These are phyloP conservation scores for Megalops cyprinoides DNA, from an alignment of 2,797 vertebrate species.

Conservation along the genomic window DNA sequence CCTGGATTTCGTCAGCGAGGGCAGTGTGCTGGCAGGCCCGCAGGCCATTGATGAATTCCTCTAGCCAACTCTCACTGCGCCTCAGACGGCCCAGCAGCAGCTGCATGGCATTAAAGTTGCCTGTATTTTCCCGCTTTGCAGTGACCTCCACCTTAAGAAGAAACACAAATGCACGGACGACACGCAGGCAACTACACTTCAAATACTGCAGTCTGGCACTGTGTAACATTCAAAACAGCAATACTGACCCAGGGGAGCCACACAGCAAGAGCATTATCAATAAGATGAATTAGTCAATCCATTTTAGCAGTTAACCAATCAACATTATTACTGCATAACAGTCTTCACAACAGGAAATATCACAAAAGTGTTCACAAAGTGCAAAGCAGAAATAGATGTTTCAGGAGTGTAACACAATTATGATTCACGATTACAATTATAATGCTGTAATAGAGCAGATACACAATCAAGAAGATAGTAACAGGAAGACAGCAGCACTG, in stretches of 20 bases:
- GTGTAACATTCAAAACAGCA: too few relatives aligned
- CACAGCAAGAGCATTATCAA: too few relatives aligned
- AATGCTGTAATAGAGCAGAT: too few relatives aligned
- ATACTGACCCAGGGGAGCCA: not conserved
- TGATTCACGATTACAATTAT: too few relatives aligned
- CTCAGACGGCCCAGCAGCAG: slow-evolving; percentile 71
- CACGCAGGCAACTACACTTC: not conserved
- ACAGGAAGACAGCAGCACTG: too few relatives aligned
- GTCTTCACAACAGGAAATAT: not conserved
- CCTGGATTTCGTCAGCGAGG: slow-evolving; percentile 61
- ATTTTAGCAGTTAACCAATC: not conserved
- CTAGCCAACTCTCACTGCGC: slow-evolving; percentile 72
- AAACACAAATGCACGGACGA: not conserved
- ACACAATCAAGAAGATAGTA: too few relatives aligned
- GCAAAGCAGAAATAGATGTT: not conserved
- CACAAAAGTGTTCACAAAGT: not conserved
- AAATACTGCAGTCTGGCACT: too few relatives aligned
- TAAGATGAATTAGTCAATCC: too few relatives aligned
- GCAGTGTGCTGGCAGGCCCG: slow-evolving; percentile 47
- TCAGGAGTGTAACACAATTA: too few relatives aligned
- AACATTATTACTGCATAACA: not conserved
- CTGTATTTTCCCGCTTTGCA: slow-evolving; percentile 64
- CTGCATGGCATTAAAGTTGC: slow-evolving; percentile 64
- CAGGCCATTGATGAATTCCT: slow-evolving; percentile 69
- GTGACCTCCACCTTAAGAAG: slow-evolving; percentile 69